Evolutionary conservation across 2,888 invertebrate genomes (phyloP), one percentile per base, ranked within the genome.

Genomic region (Catonia carolina): DNA sequence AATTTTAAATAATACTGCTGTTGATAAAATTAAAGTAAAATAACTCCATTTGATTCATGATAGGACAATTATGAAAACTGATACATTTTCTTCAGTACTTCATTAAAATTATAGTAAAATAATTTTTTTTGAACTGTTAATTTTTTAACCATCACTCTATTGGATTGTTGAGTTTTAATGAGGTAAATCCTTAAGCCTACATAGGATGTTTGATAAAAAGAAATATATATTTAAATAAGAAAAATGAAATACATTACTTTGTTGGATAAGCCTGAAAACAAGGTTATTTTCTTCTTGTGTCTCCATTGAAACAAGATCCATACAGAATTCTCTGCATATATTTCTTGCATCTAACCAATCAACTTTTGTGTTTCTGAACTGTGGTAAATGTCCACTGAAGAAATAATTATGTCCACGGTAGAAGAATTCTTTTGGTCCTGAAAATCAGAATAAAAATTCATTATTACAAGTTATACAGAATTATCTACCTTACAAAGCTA

Each of bases 291-390:
- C 89, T 71, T 90, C 89, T 74, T 91, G 89, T 10, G 88, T 86
- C 73, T 93, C 92, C 73, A 92, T 78, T 17, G 90, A 89, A 48
- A 92, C 86, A 66, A 91, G 81, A 74, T 93, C 93, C 93, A 93
- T 93, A 74, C 93, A 93, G 74, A 91, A 91, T 72, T 91, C 89
- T 64, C 93, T 81, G 77, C 93, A 93, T 68, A 89, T 80, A 74
- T 93, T 93, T 67, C 92, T 84, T 22, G 89, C 92, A 67, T 92
- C 92, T 65, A 92, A 73, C 92, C 93, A 93, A 74, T 93, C 91
- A 50, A 90, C 82, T 75, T 87, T 89, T 72, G 83, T 83, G 70
- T 84, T 86, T 58, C 86, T 83, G 61, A 88, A 79, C 62, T 79
- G 81, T 53, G 86, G 87, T 55, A 89, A 84, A 71, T 89, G 89